These are phyloP conservation scores for Habropoda laboriosa DNA, from an alignment of 1,140 invertebrate species.

Conservation along the genomic window DNA sequence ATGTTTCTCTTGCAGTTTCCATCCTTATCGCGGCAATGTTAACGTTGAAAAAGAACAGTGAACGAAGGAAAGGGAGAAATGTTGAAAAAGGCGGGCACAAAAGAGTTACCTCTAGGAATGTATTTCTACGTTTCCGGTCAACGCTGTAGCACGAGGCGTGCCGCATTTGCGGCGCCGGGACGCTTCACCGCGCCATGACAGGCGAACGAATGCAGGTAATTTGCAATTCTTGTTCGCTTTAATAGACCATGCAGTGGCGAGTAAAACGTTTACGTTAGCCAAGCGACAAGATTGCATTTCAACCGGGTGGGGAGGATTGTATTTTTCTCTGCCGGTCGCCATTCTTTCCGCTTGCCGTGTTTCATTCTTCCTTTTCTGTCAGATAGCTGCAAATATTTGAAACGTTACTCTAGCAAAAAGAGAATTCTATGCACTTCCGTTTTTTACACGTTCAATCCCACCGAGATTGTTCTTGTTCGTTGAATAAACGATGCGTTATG, in stretches of 20 bases:
- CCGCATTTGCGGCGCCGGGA: constrained; percentile 57
- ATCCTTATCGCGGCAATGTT: no score
- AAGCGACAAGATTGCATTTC: constrained; percentile 28
- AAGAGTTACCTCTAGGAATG: constrained; percentile 25
- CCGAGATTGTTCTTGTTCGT: neutral
- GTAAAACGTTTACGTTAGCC: constrained; percentile 26
- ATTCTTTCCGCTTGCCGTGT: neutral
- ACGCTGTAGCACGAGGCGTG: constrained; percentile 6
- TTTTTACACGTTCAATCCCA: neutral
- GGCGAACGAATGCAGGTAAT: constrained; percentile 60
- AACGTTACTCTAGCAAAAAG: neutral
- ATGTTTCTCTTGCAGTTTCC: no score
- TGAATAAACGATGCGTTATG: neutral
- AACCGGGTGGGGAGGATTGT: neutral
- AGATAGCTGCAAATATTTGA: neutral
- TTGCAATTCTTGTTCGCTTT: constrained; percentile 58
- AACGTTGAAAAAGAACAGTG: neutral
- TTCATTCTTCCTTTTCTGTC: neutral
- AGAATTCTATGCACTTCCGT: neutral
- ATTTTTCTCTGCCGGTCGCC: neutral
- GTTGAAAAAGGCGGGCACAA: neutral
- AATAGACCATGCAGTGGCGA: constrained; percentile 21
- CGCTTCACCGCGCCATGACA: constrained; percentile 55
- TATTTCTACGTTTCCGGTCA: constrained; percentile 26
- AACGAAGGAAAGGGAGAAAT: neutral